phyloP scores from a whole-genome alignment of 2,797 vertebrate genomes.

The Hybognathus amarus region DNA sequence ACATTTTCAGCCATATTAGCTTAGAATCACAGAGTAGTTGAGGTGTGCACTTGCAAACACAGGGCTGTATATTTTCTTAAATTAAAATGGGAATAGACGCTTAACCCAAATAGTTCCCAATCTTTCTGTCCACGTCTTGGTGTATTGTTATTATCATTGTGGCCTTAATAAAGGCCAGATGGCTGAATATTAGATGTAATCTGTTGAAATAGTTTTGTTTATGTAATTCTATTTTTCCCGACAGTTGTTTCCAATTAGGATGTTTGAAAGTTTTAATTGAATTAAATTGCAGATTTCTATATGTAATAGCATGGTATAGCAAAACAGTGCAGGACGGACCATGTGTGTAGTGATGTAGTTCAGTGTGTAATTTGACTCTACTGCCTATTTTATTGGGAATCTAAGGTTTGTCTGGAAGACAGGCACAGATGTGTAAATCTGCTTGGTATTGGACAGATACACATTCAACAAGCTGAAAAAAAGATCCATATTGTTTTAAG shows the following conservation, averaged over 20 bases:
- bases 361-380: constrained; percentile 30
- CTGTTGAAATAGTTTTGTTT: constrained; percentile 82
- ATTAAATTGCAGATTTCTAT: constrained; percentile 81
- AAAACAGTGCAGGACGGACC: constrained; percentile 64
- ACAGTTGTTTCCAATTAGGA: constrained; percentile 85
- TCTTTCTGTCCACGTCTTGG: constrained; percentile 64
- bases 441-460: constrained; percentile 24
- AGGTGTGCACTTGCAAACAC: constrained; percentile 67
- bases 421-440: constrained; percentile 22
- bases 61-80: constrained; percentile 80
- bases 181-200: constrained; percentile 86
- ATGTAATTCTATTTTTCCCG: constrained; percentile 81
- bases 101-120: constrained; percentile 73
- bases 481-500: background rate
- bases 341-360: constrained; percentile 67
- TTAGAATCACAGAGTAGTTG: constrained; percentile 54
- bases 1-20: constrained; percentile 58
- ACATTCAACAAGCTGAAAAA: background rate
- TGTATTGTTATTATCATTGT: constrained; percentile 77
- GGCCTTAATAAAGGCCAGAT: constrained; percentile 80
- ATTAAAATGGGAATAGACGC: constrained; percentile 77
- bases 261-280: constrained; percentile 85
- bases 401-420: background rate
- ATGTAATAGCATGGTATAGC: constrained; percentile 67
- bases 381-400: background rate